Percentiles rank a stretch among this genome's conserved stretches.
Conservation (phyloP, 2,888 invertebrate genomes). For the Acronicta alni region DNA sequence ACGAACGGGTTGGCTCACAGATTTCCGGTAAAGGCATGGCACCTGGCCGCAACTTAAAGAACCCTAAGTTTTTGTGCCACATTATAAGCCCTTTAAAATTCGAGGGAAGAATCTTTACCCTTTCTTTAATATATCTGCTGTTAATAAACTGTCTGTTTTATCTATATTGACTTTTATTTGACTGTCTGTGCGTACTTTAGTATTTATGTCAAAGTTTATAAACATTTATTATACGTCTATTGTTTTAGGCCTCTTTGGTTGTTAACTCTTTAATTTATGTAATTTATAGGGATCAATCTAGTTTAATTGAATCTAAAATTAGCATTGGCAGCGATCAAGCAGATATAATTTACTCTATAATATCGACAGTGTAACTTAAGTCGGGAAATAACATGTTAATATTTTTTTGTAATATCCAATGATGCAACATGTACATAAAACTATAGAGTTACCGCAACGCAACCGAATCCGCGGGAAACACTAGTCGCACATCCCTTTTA, state of each 20-base stretch:
- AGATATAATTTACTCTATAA: too few species aligned
- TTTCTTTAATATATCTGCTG: constrained; percentile 77
- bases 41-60: constrained; percentile 80
- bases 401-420: too few species aligned
- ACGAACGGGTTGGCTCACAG: constrained; percentile 83
- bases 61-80: constrained; percentile 78
- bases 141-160: too few species aligned
- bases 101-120: constrained; percentile 78
- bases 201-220: neutral
- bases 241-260: too few species aligned
- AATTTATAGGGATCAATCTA: too few species aligned
- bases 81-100: constrained; percentile 76
- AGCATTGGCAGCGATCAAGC: too few species aligned
- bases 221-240: too few species aligned
- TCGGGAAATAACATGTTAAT: too few species aligned
- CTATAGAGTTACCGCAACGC: constrained; percentile 25
- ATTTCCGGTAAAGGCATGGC: constrained; percentile 86
- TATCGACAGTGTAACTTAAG: too few species aligned
- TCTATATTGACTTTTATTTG: constrained; percentile 18
- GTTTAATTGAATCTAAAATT: too few species aligned
- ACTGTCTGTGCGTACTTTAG: constrained; percentile 11
- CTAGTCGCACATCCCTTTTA: constrained; percentile 61
- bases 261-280: neutral
- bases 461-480: constrained; percentile 26
- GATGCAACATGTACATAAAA: neutral